A percentile compares a stretch with the other conserved stretches of the same genome.
phyloP scores from a whole-genome alignment of 2,888 invertebrate genomes.

The Lathronympha strigana region DNA sequence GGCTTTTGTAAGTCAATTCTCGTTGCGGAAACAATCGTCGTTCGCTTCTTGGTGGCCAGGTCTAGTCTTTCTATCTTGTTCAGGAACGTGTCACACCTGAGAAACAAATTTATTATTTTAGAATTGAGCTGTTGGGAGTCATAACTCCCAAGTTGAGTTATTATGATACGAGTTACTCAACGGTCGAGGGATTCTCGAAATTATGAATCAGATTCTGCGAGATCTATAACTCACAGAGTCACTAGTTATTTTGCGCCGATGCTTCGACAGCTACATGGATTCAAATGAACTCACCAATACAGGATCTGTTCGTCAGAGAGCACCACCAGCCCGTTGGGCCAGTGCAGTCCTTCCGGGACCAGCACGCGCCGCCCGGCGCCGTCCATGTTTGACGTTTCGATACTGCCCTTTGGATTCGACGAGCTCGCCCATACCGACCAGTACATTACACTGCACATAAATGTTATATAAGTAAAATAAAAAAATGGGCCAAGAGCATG shows the following conservation, averaged over 20 bases:
- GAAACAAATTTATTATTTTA: neutral
- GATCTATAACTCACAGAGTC: no score
- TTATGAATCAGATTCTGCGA: no score
- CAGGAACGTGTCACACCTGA: constrained; percentile 87
- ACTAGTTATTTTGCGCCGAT: no score
- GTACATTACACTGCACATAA: constrained; percentile 84
- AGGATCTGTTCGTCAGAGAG: constrained; percentile 53
- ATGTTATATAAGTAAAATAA: neutral
- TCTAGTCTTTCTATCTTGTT: constrained; percentile 85
- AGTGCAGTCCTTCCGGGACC: constrained; percentile 82
- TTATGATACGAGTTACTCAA: no score
- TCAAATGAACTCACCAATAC: constrained; percentile 60
- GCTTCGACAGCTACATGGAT: no score
- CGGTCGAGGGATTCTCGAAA: no score
- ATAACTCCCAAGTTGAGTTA: no score
- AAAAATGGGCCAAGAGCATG: no score
- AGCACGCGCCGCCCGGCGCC: constrained; percentile 85
- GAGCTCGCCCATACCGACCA: constrained; percentile 89
- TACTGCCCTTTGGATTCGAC: constrained; percentile 62
- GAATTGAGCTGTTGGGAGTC: no score
- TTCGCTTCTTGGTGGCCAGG: constrained; percentile 63
- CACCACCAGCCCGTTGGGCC: constrained; percentile 90
- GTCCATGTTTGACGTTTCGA: constrained; percentile 90
- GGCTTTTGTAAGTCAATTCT: constrained; percentile 84
- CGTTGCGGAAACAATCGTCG: constrained; percentile 67